Base-by-base conservation (phyloP, 2,797 vertebrate genomes). In the Smutsia temminckii region DNA sequence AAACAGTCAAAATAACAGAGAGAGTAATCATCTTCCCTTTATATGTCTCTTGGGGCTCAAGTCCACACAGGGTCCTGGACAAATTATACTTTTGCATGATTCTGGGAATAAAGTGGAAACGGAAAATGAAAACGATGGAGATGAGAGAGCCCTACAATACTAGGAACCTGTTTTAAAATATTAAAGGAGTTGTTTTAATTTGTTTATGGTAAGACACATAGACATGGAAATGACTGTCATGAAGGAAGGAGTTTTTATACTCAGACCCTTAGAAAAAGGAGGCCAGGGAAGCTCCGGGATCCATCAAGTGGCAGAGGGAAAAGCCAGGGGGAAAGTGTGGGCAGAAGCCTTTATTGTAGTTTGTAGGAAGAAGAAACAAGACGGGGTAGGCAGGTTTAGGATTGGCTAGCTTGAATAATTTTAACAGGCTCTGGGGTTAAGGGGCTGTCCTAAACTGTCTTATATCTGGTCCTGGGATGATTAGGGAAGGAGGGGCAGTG, bases 1-100 rank as follows among this genome's bases (percentile, higher is more conserved):
- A 92, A 71, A 84, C 42, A 46, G 46, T 46, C 46, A 80, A 68
- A 78, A 21, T 49, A 94, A 94, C n/a, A 92, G 66, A 91, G 46
- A 49, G 13, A 85, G 10, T 37, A 83, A 37, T 80, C 13, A 59
- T 92, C 77, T 86, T 95, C 16, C n/a, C 46, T 34, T 91, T 91
- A 74, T 46, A 27, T 2, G 29, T 80, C 46, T 59, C 55, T 86
- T 78, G 63, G 84, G 53, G 17, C 29, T 91, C 37, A 79, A 59
- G 66, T 95, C n/a, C 37, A 57, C 37, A 74, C 34, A 20, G 13
- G 61, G 29, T 66, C 40, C 75, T 63, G 49, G 57, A 63, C 34
- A 71, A 93, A 86, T 84, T 3, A 74, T 18, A 34, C 51, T 86
- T 74, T 89, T 55, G 37, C 37, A 37, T 46, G 80, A 90, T 88